These are phyloP conservation scores for Cryptocephalus moraei DNA, from an alignment of 2,888 invertebrate species.

Conservation along the genomic window DNA sequence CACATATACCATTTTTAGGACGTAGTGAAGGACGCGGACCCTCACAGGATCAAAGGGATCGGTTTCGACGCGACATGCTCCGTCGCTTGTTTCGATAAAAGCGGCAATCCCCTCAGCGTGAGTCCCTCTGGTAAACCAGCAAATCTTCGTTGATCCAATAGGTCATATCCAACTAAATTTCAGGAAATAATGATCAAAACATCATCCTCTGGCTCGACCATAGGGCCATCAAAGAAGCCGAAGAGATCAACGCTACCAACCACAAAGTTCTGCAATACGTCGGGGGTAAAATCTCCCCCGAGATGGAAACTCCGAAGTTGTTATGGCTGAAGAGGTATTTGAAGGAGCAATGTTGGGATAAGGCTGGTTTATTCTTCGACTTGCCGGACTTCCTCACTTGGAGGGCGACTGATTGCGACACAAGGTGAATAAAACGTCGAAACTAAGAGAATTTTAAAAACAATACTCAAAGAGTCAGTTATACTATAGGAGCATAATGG, in stretches of 20 bases:
- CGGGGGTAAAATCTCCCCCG: constrained; percentile 88
- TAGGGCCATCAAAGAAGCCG: constrained; percentile 70
- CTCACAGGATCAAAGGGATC: constrained; percentile 62
- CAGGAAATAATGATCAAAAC: constrained; percentile 63
- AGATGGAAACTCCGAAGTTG: constrained; percentile 93
- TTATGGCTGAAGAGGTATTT: constrained; percentile 81
- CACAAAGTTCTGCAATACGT: constrained; percentile 75
- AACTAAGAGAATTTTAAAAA: no score
- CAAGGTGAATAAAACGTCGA: constrained; percentile 39
- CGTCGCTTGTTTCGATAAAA: constrained; percentile 65
- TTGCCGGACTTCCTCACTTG: constrained; percentile 89
- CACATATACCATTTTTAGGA: constrained; percentile 10
- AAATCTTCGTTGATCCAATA: background rate
- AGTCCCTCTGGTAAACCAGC: constrained; percentile 45
- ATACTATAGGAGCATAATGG: no score
- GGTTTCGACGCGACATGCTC: constrained; percentile 97
- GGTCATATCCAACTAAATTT: constrained; percentile 1
- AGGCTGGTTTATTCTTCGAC: constrained; percentile 74
- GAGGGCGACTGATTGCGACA: constrained; percentile 71
- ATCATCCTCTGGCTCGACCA: constrained; percentile 92
- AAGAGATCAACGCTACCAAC: constrained; percentile 62
- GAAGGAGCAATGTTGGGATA: constrained; percentile 51
- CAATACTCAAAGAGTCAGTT: no score
- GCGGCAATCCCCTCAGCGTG: constrained; percentile 60
- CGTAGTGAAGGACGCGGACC: constrained; percentile 25